Evolutionary conservation across 2,797 vertebrate genomes (phyloP), one percentile per base, ranked within the genome.

Genomic region (Gallirallus australis): DNA sequence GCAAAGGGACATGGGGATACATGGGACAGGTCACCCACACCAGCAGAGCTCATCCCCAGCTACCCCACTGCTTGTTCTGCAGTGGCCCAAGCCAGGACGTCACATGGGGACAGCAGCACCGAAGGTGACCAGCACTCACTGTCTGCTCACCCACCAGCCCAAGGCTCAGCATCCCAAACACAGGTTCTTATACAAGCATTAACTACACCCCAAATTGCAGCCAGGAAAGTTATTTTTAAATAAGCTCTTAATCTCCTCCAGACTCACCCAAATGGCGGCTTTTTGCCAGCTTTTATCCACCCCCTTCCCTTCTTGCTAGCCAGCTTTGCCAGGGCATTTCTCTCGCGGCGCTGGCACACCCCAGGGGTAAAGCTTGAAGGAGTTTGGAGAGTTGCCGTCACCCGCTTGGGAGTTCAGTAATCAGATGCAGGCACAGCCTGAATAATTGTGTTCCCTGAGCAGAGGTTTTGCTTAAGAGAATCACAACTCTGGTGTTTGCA

Each of bases 41-140:
- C 65, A 27, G 72, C 52, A 70, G 37, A 45, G 66, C 28, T 40
- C 60, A 18, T 7, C 4, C 18, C 40, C 59, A 56, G 37, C 39
- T 17, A 48, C 19, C 57, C 25, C 3, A 0, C 54, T 16, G 57
- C 72, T 30, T 23, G 61, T 19, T 13, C 75, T 17, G 28, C 0
- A 0, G 57, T 14, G 21, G 33, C 53, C 31, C 75, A 3, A 37
- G 57, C 11, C 61, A 81, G 56, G 40, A 30, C 1, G 2, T 6
- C 0, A 1, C 0, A 0, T 13, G 27, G 47, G 65, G n/a, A 57
- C n/a, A 79, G 31, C 28, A 1, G 52, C 3, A 8, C 1, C 0
- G 1, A 23, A 12, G 35, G 33, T 0, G 4, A 78, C 14, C 19
- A 21, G 4, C 2, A 0, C 30, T 31, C 77, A 1, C 0, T 5